Base-by-base conservation (phyloP, 1,140 invertebrate genomes). In the Dreissena polymorpha region DNA sequence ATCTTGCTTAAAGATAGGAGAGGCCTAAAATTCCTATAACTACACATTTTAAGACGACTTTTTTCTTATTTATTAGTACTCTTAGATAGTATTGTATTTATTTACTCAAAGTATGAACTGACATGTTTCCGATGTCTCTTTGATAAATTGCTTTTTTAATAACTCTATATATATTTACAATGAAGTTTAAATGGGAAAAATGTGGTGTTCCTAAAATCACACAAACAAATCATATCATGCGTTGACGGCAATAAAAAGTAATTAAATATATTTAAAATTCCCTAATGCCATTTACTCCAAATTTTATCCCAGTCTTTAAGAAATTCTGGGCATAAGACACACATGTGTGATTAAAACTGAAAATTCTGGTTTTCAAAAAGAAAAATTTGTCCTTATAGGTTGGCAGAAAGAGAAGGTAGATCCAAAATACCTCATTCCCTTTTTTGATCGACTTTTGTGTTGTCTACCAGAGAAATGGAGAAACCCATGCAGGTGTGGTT, bases 401-500 rank as follows among this genome's bases (percentile, higher is more conserved):
- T 39, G 39, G 39, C 2, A 23, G 57, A 60, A 23, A 60, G 64
- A 80, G 10, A 89, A 91, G 21, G 82, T 91, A 16, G 87, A 89
- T 27, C 76, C 87, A 7, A 89, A 89, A 57, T 91, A 91, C 65
- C 70, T 90, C n/a, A 88, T 91, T 23, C 90, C 90, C 2, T 21
- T 90, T 0, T 90, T 91, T 80, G 89, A 88, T 70, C 84, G 90
- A 27, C 29, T 91, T 8, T 87, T 89, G 64, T 91, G 90, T 55
- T 91, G 88, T 80, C 80, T 91, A 7, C 90, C 90, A 0, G 80
- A 64, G 0, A 77, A 65, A 10, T 67, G 68, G 23, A 57, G 86
- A 5, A 51, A 69, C 16, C 71, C 29, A 25, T 74, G 88, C n/a
- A 60, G 87, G 0, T 91, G 90, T 86, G 72, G 86, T 25, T 84